Evolutionary conservation across 2,113 vertebrate species (phyloP).

Genomic region (Diphyllodes magnificus): DNA sequence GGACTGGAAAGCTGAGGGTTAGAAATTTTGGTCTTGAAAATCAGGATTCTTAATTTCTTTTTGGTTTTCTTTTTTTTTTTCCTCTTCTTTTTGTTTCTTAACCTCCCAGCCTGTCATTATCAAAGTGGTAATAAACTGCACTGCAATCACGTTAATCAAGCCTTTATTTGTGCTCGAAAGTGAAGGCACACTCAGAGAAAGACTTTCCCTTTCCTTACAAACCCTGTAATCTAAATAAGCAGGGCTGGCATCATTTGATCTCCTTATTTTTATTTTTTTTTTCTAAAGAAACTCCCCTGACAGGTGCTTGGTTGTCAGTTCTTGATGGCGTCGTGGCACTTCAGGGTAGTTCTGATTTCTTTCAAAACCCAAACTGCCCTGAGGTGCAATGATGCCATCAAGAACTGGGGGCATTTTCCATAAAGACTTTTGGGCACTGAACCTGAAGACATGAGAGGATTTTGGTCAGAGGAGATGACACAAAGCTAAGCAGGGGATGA

Average conservation of each 20-base stretch:
- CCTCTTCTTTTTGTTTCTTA: not conserved
- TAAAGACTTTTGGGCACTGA: not conserved
- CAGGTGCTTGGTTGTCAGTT: not conserved
- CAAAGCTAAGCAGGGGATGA: not conserved
- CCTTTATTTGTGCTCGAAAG: not conserved
- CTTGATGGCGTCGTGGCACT: not conserved
- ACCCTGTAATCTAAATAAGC: not conserved
- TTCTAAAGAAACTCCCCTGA: not conserved
- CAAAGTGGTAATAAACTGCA: not conserved
- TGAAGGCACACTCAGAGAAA: not conserved
- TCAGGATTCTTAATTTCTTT: not conserved
- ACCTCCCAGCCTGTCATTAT: not conserved
- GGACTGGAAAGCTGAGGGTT: not conserved
- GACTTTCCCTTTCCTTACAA: not conserved
- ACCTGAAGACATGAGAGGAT: not conserved
- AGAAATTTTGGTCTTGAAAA: not conserved
- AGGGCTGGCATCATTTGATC: not conserved
- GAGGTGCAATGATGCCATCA: rapidly evolving
- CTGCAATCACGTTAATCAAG: not conserved
- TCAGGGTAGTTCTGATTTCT: not conserved
- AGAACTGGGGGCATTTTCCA: not conserved
- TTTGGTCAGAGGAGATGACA: not conserved
- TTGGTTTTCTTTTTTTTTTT: rapidly evolving
- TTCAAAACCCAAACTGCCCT: not conserved
- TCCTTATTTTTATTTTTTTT: not conserved